phyloP scores from a whole-genome alignment of 2,888 invertebrate genomes.

The Azorinus chamasolen region DNA sequence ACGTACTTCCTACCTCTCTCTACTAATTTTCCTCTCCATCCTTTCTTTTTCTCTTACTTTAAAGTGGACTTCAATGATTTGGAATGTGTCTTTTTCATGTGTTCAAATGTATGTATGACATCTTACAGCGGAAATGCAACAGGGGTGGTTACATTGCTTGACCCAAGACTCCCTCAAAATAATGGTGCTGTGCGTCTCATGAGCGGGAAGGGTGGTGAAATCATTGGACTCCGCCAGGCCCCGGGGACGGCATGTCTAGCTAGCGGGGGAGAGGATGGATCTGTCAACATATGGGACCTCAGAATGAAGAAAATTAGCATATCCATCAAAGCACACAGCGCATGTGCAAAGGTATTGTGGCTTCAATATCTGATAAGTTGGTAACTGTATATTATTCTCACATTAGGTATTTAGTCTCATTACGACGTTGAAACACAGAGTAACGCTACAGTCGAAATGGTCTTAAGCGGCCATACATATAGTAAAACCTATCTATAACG shows the following conservation, averaged over 20 bases:
- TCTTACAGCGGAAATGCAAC: constrained; percentile 65
- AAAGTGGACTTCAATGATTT: no score
- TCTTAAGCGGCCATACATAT: no score
- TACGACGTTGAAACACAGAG: no score
- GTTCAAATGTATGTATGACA: not conserved
- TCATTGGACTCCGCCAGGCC: constrained; percentile 64
- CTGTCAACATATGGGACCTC: constrained; percentile 71
- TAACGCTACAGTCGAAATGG: no score
- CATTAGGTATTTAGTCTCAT: no score
- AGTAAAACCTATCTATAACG: no score
- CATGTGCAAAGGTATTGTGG: constrained; percentile 67
- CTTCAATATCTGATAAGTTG: not conserved
- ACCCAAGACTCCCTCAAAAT: constrained; percentile 34
- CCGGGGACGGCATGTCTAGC: constrained; percentile 60
- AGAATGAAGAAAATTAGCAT: constrained; percentile 52
- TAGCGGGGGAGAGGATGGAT: constrained; percentile 70
- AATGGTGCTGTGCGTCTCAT: constrained; percentile 9
- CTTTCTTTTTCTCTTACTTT: no score
- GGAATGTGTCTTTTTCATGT: no score
- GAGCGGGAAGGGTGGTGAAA: constrained; percentile 60
- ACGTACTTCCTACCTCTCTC: no score
- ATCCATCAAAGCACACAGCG: constrained; percentile 68
- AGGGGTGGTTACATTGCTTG: constrained; percentile 62
- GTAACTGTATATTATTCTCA: not conserved
- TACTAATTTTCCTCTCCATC: no score